Evolutionary conservation across 2,888 invertebrate species (phyloP), one percentile per base, ranked within the genome.

Genomic region (Leucania comma): DNA sequence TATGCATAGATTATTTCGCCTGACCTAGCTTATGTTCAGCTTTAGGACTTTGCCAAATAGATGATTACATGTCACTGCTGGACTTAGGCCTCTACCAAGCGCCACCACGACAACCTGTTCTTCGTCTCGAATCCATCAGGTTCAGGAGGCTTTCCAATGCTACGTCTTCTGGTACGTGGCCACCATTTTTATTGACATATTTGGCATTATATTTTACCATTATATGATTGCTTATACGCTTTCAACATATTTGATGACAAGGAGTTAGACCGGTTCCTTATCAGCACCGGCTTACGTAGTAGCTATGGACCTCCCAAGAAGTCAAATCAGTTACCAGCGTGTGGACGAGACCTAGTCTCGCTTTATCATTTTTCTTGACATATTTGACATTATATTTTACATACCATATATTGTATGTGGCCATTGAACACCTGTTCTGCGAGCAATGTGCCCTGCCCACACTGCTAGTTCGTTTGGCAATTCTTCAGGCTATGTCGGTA

Each of bases 281-380:
- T 93, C 94, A 92, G 75, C 81, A 91, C 95, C 95, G 93, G 92
- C 88, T 83, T 83, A 92, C 95, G 92, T 89, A 94, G 95, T 95
- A 95, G 95, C 95, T 91, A 94, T 94, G 95, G 95, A 95, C 95
- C 92, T 91, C 91, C 95, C 92, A 62, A 24, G 0, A 1, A 2
- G 0, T 0, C 0, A 0, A n/a, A n/a, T n/a, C n/a, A n/a, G n/a
- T n/a, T n/a, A n/a, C n/a, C n/a, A n/a, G n/a, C n/a, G n/a, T n/a
- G n/a, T n/a, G n/a, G n/a, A n/a, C n/a, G n/a, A n/a, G n/a, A n/a
- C n/a, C n/a, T n/a, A n/a, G n/a, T n/a, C n/a, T n/a, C n/a, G n/a
- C n/a, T n/a, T n/a, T n/a, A n/a, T n/a, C n/a, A n/a, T n/a, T n/a
- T n/a, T n/a, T n/a, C n/a, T n/a, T n/a, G n/a, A n/a, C n/a, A n/a